phyloP scores from a whole-genome alignment of 2,797 vertebrate genomes.

The Sebastes diaconus region DNA sequence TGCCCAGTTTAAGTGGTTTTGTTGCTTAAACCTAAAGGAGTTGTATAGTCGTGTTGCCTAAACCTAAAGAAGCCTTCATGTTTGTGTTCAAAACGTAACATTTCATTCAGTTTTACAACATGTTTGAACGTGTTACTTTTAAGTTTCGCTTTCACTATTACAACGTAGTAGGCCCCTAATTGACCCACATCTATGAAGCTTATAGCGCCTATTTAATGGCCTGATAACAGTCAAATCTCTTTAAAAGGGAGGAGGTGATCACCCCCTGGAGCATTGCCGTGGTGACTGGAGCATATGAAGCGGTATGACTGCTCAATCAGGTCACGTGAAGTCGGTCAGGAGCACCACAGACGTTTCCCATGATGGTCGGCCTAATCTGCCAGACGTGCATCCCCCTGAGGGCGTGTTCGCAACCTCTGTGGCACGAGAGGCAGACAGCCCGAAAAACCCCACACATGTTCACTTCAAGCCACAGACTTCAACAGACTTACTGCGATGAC shows the following conservation, averaged over 20 bases:
- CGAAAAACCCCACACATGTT: constrained; percentile 31
- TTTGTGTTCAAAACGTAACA: too few species aligned
- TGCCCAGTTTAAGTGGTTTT: too few species aligned
- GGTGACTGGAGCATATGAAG: constrained; percentile 73
- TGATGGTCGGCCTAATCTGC: constrained; percentile 66
- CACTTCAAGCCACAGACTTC: constrained; percentile 42
- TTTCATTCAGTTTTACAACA: too few species aligned
- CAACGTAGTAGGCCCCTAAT: too few species aligned
- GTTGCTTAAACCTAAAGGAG: too few species aligned
- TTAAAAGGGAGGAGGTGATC: constrained; percentile 36
- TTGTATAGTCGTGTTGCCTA: too few species aligned
- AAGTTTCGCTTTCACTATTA: too few species aligned
- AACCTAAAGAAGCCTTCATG: too few species aligned
- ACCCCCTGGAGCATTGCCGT: constrained; percentile 34
- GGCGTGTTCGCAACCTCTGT: constrained; percentile 20
- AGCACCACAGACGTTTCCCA: constrained; percentile 62
- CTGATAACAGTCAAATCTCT: too few species aligned
- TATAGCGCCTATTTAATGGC: too few species aligned
- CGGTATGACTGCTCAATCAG: constrained; percentile 78
- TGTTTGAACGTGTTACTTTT: too few species aligned
- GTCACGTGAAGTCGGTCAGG: constrained; percentile 82
- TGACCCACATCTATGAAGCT: too few species aligned
- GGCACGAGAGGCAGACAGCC: constrained; percentile 4
- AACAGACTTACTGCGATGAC: not conserved
- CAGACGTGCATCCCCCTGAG: constrained; percentile 63